phyloP scores from a whole-genome alignment of 2,888 invertebrate genomes.

The Drosophila dives region DNA sequence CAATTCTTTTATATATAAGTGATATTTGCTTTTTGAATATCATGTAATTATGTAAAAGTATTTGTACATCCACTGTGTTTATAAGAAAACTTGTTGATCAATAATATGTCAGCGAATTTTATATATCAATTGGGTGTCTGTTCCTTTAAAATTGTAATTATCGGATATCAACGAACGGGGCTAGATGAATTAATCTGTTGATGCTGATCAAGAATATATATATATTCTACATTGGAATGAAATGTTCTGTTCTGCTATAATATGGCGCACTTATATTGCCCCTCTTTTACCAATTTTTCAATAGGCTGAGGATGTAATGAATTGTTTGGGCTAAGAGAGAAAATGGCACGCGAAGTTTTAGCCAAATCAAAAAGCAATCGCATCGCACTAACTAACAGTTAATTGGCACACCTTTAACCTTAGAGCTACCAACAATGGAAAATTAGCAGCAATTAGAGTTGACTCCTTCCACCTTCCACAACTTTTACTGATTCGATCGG shows the following conservation, averaged over 20 bases:
- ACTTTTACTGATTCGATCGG: slow-evolving; percentile 42
- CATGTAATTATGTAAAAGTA: no score
- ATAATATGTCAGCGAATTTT: no score
- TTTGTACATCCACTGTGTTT: no score
- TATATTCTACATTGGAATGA: neutral
- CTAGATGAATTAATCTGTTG: neutral
- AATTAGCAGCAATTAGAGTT: slow-evolving; percentile 66
- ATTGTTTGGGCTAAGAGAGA: slow-evolving; percentile 13
- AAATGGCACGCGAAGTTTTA: slow-evolving; percentile 49
- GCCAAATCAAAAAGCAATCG: slow-evolving; percentile 48
- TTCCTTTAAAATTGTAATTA: no score
- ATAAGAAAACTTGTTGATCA: no score
- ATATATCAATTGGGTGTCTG: no score
- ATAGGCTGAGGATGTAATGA: neutral
- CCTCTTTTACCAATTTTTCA: neutral
- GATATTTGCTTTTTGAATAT: no score
- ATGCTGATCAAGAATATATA: neutral
- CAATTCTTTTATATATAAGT: neutral
- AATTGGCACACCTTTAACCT: slow-evolving; percentile 74
- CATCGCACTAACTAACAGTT: slow-evolving; percentile 49
- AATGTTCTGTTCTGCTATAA: neutral
- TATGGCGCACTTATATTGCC: neutral
- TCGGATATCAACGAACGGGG: neutral
- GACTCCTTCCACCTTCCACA: slow-evolving; percentile 4
- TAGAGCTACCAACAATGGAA: slow-evolving; percentile 25